These are phyloP conservation scores for Rhynchonycteris naso DNA, from an alignment of 2,797 vertebrate genomes.

Conservation along the genomic window DNA sequence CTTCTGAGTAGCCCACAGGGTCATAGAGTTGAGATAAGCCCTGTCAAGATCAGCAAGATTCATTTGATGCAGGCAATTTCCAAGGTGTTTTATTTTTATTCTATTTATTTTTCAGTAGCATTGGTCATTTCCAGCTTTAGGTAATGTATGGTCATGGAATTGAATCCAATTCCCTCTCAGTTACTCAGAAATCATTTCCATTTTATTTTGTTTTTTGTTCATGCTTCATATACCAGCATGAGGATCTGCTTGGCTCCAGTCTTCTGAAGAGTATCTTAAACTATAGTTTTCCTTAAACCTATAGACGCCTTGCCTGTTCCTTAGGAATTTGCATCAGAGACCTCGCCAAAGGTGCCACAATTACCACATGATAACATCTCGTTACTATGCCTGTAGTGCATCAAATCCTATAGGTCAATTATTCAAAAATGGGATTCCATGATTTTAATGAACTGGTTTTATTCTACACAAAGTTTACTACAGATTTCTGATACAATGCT, in stretches of 20 bases:
- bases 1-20: neutral
- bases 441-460: conserved; percentile 34
- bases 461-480: conserved; percentile 35
- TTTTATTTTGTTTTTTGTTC: conserved; percentile 28
- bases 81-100: neutral
- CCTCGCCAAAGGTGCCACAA: neutral
- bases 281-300: neutral
- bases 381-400: neutral
- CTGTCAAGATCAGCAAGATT: neutral
- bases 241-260: neutral
- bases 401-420: neutral
- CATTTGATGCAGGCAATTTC: conserved; percentile 28
- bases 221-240: neutral
- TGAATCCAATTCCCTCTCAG: neutral
- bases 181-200: conserved; percentile 10
- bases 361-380: neutral
- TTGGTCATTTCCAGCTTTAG: conserved; percentile 29
- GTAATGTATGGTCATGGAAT: neutral
- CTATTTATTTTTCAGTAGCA: neutral
- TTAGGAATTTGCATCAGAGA: neutral
- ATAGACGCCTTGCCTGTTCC: neutral
- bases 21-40: neutral
- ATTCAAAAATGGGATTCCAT: neutral
- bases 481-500: conserved; percentile 20
- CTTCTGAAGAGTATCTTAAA: neutral